Evolutionary conservation across 2,113 vertebrate genomes (phyloP), one percentile per base, ranked within the genome.

Genomic region (Aplodontia rufa): DNA sequence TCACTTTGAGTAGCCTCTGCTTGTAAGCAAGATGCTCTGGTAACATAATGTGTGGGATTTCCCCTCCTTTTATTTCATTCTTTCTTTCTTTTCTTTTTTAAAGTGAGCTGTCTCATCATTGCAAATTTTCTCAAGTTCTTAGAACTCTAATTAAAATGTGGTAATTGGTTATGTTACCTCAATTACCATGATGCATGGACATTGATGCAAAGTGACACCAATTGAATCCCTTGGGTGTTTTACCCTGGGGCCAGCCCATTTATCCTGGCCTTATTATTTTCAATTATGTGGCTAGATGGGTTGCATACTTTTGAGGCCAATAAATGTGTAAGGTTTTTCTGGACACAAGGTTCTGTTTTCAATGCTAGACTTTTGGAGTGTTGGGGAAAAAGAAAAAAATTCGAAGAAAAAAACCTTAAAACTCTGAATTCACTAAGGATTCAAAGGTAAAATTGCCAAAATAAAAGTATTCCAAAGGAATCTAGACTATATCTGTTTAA

Each of bases 151-250:
- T 99, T 99, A 99, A 98, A 99, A 99, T 98, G 98, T 98, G 98
- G 98, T 99, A 99, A 99, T 99, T 99, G 98, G 98, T 98, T 98
- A 98, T 98, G 98, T 98, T 99, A 98, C 98, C 98, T 98, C 98
- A 99, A 98, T 98, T 99, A 99, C 98, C 98, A 98, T 98, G 98
- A 98, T 98, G 98, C 98, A 98, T 98, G 98, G 98, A 98, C 98
- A 98, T 97, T 98, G 98, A 98, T 98, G 98, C 98, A 98, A 98
- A 98, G 98, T 91, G 98, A 98, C 98, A 98, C 97, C 98, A 98
- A 98, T 98, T 98, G 98, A 98, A 98, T 98, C 98, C 98, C 98
- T 98, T 97, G 98, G 98, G 98, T 98, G 97, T 98, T 98, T 98
- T 98, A 98, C 98, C 98, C 98, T 97, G 98, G 98, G 98, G 98